Conservation (phyloP, 2,113 vertebrate genomes). For the Collichthys lucidus region DNA sequence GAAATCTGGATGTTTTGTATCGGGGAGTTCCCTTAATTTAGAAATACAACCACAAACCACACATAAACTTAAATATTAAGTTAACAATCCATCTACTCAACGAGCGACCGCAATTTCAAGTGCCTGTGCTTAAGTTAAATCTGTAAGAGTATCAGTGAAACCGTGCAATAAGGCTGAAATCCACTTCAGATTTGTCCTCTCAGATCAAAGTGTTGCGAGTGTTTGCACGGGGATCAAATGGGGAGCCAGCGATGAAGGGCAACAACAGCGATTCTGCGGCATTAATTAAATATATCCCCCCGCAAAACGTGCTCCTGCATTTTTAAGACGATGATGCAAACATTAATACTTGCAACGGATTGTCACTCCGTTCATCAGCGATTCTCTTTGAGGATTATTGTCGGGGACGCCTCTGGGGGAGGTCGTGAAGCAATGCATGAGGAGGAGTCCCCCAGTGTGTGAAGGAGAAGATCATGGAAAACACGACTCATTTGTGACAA, state of each 20-base stretch:
- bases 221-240: constrained; percentile 77
- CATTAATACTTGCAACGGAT: constrained; percentile 66
- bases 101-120: constrained; percentile 34
- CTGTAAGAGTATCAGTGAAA: constrained; percentile 65
- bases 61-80: constrained; percentile 39
- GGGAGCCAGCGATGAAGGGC: constrained; percentile 61
- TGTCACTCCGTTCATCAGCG: constrained; percentile 76
- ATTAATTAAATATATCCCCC: constrained; percentile 81
- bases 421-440: constrained; percentile 31
- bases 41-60: constrained; percentile 39
- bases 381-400: constrained; percentile 84
- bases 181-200: constrained; percentile 69
- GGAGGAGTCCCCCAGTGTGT: constrained; percentile 14
- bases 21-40: constrained; percentile 28
- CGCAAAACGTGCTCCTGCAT: constrained; percentile 63
- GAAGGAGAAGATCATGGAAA: constrained; percentile 24
- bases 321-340: constrained; percentile 76
- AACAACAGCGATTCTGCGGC: constrained; percentile 66
- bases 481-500: constrained; percentile 33
- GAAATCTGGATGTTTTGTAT: constrained; percentile 15
- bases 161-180: constrained; percentile 72
- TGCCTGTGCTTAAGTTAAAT: constrained; percentile 45
- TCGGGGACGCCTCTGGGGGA: constrained; percentile 66
- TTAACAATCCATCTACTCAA: constrained; percentile 52
- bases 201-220: constrained; percentile 73